Evolutionary conservation across 2,888 invertebrate genomes (phyloP), one percentile per base, ranked within the genome.

Genomic region (Phengaris alcon): DNA sequence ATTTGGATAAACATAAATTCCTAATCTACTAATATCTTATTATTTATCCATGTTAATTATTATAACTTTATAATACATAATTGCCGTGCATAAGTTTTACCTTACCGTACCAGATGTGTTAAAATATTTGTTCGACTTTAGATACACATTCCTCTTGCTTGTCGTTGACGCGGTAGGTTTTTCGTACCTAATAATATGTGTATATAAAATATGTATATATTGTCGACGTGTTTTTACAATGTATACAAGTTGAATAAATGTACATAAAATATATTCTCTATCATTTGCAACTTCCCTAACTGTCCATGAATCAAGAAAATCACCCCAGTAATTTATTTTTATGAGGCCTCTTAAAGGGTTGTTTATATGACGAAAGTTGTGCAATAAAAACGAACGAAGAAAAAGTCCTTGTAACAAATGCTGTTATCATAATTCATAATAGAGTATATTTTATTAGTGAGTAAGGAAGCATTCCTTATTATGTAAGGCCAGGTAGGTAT

Each of bases 191-290:
- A 77, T 80, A 78, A 77, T 78, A 76, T 68, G 55, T 81, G 85
- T 88, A 87, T 88, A 89, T 89, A 88, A 79, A 22, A 22, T 22
- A 82, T 90, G 88, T 89, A 86, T 85, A 88, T 85, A 69, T 82
- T 86, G 87, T 87, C 85, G 84, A 88, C 86, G 82, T 90, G 87
- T 90, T 89, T 88, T 87, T 88, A 89, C 83, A 83, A 88, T 89
- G 90, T 92, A 91, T 89, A 81, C 79, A 87, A 86, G 85, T 76
- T 88, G 87, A 89, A 91, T 93, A 91, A 93, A 93, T 88, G 88
- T 91, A 90, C 91, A 90, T 86, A 91, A 88, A 89, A 86, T 85
- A 76, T 44, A 57, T 84, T 77, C 82, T 77, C 76, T 77, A 74
- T 79, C 68, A 70, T 75, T 79, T 73, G 77, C 73, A 52, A 64